Evolutionary conservation across 2,113 vertebrate genomes (phyloP), one percentile per base, ranked within the genome.

Genomic region (Hippocampus mohnikei): DNA sequence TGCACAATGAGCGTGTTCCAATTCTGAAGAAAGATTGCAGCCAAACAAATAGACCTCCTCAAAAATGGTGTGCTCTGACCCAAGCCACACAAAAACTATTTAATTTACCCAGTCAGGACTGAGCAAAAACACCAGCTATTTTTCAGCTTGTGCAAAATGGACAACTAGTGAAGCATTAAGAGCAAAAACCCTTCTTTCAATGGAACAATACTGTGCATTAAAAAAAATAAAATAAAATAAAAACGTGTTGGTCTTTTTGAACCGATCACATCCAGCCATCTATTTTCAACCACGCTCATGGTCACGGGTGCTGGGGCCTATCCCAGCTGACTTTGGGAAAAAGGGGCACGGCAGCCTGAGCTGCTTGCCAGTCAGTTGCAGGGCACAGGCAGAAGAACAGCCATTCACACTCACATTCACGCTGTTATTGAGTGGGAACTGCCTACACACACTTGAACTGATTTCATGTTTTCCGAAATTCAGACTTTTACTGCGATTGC

Each of bases 11-110:
- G 41, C 29, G 10, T 41, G 41, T 65, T 44, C 13, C 29, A 46
- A 65, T 44, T 64, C 62, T 65, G 40, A 65, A 65, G 41, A 65
- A 65, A 65, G n/a, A 65, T 44, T 65, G 62, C 62, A 44, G 41
- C n/a, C 62, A 27, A 44, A 44, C n/a, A 44, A 44, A 65, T 44
- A 25, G 42, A 65, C 12, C 62, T 44, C n/a, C 40, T 46, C 41
- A 25, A 44, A 65, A 65, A 41, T 65, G n/a, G n/a, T 25, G 21
- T 25, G 23, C 41, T 65, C 41, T 46, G n/a, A 41, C 13, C 62
- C 1, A 25, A 65, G 41, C 41, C n/a, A 13, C 12, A 23, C 41
- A 25, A 44, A 37, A 44, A 18, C 41, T 13, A 25, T 23, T 44
- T 44, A 7, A 44, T 65, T 65, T 46, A 25, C 62, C 1, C 40